Conservation (phyloP, 2,797 vertebrate species). For the Ptychadena robeensis region DNA sequence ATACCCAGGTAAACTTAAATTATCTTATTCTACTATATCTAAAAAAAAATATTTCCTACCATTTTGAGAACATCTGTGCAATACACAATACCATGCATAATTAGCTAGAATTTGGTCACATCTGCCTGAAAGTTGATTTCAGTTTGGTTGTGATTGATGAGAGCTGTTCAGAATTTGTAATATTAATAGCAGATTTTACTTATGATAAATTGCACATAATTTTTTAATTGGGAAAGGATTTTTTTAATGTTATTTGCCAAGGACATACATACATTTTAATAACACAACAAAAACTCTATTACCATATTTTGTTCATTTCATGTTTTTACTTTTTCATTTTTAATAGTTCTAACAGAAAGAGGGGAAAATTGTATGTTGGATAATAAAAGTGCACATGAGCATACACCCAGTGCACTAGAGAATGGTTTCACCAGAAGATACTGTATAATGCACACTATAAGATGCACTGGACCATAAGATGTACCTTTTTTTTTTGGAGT, state of each 20-base stretch:
- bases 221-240: neutral
- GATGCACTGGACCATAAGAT: no score
- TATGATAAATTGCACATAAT: neutral
- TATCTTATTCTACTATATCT: no score
- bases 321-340: no score
- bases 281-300: neutral
- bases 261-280: neutral
- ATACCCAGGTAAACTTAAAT: no score
- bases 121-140: neutral
- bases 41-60: neutral
- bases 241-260: neutral
- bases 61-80: neutral
- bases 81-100: neutral
- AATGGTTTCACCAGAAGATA: no score
- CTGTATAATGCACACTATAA: no score
- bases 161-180: neutral
- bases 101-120: neutral
- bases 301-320: neutral
- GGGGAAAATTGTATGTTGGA: no score
- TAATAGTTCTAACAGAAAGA: no score
- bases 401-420: no score
- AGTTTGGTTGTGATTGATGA: constrained; percentile 16
- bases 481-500: no score
- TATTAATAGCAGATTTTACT: constrained; percentile 10
- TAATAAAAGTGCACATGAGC: no score